Base-by-base conservation (phyloP, 2,797 vertebrate genomes). In the Sandelia bainsii region DNA sequence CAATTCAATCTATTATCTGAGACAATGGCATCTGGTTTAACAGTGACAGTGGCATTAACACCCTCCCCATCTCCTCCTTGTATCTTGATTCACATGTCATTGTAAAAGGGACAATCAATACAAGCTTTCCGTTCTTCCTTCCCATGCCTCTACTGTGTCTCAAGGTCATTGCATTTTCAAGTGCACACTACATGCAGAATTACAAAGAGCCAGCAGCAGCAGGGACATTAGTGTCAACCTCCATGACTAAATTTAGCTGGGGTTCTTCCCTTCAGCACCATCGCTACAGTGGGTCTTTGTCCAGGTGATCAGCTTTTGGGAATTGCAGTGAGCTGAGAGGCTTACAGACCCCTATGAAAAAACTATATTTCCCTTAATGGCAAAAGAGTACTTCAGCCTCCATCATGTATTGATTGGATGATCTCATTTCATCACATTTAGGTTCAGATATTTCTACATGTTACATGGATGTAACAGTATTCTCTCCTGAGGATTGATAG, bases 141-240 rank as follows among this genome's bases (percentile, higher is more conserved):
- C 57, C 34, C 17, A 32, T 64, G 54, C 69, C 58, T 63, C 40
- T 42, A 71, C 54, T 79, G 57, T 76, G 59, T 61, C 72, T 89
- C 89, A 93, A 93, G 90, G 91, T 92, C 83, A 77, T 6, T 59
- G 58, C 57, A 62, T 84, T 77, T 89, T 79, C 73, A 87, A 73
- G 74, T 79, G 67, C 65, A 56, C 29, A 37, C 64, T 70, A 13
- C 71, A 77, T 82, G 50, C 58, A 83, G 67, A 84, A 83, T 78
- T 73, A 68, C 67, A 68, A 52, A 80, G 69, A 63, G 56, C 34
- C 70, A 58, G 56, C 44, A 61, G 44, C 72, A 66, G 73, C 66
- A 62, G 62, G 75, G 75, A 69, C 80, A 69, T 81, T 72, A 64
- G 71, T 59, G 71, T 77, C 63, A 74, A 62, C 73, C 71, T 53